Evolutionary conservation across 2,888 invertebrate species (phyloP), one percentile per base, ranked within the genome.

Genomic region (Drosophila kambysellisi): DNA sequence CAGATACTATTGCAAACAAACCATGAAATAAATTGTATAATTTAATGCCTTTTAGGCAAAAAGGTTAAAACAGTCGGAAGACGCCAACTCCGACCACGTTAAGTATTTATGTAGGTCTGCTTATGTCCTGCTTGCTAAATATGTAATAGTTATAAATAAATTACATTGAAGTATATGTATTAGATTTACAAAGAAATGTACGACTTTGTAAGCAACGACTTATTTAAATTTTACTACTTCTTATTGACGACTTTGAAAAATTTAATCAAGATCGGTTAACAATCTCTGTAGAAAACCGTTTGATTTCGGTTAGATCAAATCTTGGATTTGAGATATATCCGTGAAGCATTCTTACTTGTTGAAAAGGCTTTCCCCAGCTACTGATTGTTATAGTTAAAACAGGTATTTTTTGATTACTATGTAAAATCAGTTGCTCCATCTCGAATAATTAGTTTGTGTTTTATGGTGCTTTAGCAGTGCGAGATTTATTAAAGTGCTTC

Each of bases 401-500:
- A 15, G 15, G 2, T 3, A 41, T 20, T 20, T 2, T 12, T 12
- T 0, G 6, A 50, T 17, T 17, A 9, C 17, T 9, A 17, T 9
- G 29, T 8, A 25, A 15, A 4, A 25, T 46, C 46, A 25, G 20
- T 8, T 46, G 8, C 8, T 17, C 11, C 25, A 43, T 37, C 37
- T 20, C 9, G 1, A 58, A 20, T 33, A 32, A 32, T 32, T 9
- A 0, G 20, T 25, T 20, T n/a, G 9, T 15, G 6, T 46, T 46
- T 39, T 29, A 15, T 1, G 7, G 46, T 52, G 61, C 41, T 48
- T 17, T 46, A 74, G 29, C 58, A 29, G 52, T 68, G 57, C 30
- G 3, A 41, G 4, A 46, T 74, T 64, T 68, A 76, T 79, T 79
- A 9, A 60, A 74, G n/a, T 53, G 48, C 8, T 15, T 33, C 0